Percentiles rank a stretch among this genome's conserved stretches.
These are phyloP conservation scores for Synergus laeviventris DNA, from an alignment of 2,888 invertebrate species.

Conservation along the genomic window DNA sequence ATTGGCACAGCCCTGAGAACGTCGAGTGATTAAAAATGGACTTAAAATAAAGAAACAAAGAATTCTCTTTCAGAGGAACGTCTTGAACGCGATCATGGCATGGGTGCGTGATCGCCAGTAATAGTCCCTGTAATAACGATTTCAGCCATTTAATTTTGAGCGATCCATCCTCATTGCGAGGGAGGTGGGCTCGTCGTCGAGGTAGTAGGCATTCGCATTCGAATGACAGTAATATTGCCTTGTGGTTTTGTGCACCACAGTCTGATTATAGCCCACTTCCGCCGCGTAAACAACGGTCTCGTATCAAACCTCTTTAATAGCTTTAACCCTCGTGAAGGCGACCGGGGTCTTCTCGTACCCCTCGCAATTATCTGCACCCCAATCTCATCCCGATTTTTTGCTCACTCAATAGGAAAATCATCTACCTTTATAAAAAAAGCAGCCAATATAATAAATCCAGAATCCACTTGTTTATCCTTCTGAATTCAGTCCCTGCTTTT, in stretches of 20 bases:
- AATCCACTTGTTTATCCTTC: no score
- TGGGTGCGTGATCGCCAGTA: constrained; percentile 37
- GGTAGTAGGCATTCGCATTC: constrained; percentile 58
- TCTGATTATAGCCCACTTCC: constrained; percentile 73
- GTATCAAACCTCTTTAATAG: constrained; percentile 65
- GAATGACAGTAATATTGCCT: constrained; percentile 74
- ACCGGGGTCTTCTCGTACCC: constrained; percentile 5
- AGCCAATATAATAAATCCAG: not conserved
- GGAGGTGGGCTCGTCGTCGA: constrained; percentile 57
- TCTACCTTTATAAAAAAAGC: constrained; percentile 26
- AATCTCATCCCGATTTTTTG: constrained; percentile 19
- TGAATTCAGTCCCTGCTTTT: no score
- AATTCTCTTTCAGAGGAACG: not conserved
- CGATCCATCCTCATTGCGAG: constrained; percentile 61
- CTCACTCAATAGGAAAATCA: constrained; percentile 33
- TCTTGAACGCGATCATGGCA: not conserved
- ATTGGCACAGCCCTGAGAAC: no score
- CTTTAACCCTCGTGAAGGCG: constrained; percentile 57
- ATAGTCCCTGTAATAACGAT: constrained; percentile 47
- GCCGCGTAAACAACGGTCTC: constrained; percentile 72
- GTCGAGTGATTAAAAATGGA: not conserved
- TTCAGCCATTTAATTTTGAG: constrained; percentile 61
- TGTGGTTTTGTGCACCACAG: constrained; percentile 71
- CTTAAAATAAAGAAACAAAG: not conserved
- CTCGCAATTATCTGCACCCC: constrained; percentile 35